Evolutionary conservation across 2,797 vertebrate species (phyloP).

Genomic region (Epinephelus awoara): DNA sequence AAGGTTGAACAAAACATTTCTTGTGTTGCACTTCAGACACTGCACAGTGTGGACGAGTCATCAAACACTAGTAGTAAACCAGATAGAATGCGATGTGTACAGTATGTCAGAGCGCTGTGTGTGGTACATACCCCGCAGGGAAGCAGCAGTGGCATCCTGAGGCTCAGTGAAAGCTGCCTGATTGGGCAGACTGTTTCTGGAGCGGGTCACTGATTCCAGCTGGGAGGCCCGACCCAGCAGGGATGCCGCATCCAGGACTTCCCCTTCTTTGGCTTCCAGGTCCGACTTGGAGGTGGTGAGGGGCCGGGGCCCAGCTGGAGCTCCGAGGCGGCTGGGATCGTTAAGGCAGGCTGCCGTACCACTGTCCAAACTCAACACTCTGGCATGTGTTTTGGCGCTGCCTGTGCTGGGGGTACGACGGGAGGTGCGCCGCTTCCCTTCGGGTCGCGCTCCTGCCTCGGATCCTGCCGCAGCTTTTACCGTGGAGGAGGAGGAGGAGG

Average conservation of each 20-base stretch:
- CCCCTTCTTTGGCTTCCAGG: conserved; percentile 99
- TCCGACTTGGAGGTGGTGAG: conserved; percentile 99
- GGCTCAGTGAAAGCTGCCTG: conserved; percentile 92
- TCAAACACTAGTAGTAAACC: conserved; percentile 21
- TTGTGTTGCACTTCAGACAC: conserved; percentile 12
- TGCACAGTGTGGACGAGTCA: conserved; percentile 25
- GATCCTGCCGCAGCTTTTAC: conserved; percentile 79
- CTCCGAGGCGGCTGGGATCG: conserved; percentile 91
- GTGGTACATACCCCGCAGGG: conserved; percentile 86
- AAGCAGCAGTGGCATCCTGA: conserved; percentile 89
- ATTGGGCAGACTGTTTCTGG: conserved; percentile 97
- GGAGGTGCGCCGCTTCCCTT: conserved; percentile 88
- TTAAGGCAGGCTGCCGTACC: conserved; percentile 95
- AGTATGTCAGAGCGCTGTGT: conserved; percentile 39
- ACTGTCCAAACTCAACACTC: conserved; percentile 97
- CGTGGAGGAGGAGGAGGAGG: conserved; percentile 71
- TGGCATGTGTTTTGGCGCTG: conserved; percentile 94
- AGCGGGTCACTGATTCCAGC: conserved; percentile 98
- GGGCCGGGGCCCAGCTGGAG: conserved; percentile 90
- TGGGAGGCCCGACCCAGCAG: conserved; percentile 97
- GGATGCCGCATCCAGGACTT: conserved; percentile 96
- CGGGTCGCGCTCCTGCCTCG: conserved; percentile 78
- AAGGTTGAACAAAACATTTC: not conserved
- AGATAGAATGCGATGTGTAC: conserved; percentile 30
- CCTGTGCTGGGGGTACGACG: conserved; percentile 92